These are phyloP conservation scores for Phenganax stokvisi DNA, from an alignment of 92 coral and sea anemone species.

Conservation along the genomic window DNA sequence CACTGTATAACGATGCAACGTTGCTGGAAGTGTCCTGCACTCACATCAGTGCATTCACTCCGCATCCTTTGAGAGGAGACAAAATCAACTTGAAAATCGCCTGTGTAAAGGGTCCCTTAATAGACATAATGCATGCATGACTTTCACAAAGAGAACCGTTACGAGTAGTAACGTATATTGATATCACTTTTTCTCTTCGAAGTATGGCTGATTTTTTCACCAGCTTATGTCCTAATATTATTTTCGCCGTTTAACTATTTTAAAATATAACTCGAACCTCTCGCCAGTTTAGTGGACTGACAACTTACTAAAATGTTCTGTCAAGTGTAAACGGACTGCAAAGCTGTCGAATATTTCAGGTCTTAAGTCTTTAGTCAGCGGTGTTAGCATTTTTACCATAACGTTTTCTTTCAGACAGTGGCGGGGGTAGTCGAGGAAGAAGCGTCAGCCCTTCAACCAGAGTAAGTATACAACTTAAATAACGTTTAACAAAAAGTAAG, in stretches of 20 bases:
- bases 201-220: too few species aligned
- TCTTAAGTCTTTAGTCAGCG: not conserved
- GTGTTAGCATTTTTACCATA: not conserved
- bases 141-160: too few species aligned
- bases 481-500: not conserved
- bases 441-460: conserved; percentile 34
- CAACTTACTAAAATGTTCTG: not conserved
- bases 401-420: conserved; percentile 10
- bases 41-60: too few species aligned
- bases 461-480: not conserved
- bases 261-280: not conserved
- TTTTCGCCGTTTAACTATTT: not conserved
- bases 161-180: too few species aligned
- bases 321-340: not conserved
- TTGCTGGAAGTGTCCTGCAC: too few species aligned
- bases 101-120: too few species aligned
- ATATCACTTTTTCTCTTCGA: too few species aligned
- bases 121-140: too few species aligned
- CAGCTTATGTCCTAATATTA: too few species aligned
- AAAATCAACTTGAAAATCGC: too few species aligned
- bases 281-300: not conserved
- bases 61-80: too few species aligned
- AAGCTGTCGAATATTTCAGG: not conserved
- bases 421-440: conserved; percentile 29
- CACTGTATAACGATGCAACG: too few species aligned